Conservation (phyloP, 2,888 invertebrate genomes). For the Tuta absoluta region DNA sequence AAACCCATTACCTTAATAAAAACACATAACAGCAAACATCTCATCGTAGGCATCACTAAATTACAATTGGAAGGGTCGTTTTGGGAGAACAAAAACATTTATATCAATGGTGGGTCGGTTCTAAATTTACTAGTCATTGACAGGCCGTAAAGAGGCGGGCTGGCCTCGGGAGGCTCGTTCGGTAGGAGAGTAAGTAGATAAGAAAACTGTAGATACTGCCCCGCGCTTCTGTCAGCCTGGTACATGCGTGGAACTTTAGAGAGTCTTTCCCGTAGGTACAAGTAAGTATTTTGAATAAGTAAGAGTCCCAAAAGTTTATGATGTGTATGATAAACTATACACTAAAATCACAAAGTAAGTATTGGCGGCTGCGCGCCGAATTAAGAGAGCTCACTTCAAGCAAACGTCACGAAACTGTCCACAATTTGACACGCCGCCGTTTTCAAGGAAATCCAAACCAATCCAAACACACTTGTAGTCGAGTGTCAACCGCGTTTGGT, state of each 20-base stretch:
- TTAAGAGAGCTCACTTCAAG: no score
- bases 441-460: no score
- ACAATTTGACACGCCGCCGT: no score
- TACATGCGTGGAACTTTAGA: conserved; percentile 36
- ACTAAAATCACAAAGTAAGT: no score
- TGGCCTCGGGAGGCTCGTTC: conserved; percentile 70
- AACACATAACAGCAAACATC: conserved; percentile 42
- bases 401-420: no score
- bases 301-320: no score
- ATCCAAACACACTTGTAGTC: no score
- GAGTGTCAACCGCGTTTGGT: no score
- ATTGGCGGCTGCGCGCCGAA: no score
- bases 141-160: conserved; percentile 76
- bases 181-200: conserved; percentile 69
- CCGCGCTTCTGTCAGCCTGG: conserved; percentile 44
- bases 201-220: conserved; percentile 68
- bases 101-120: conserved; percentile 78
- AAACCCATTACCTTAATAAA: conserved; percentile 24
- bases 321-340: no score
- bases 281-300: neutral
- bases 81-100: conserved; percentile 81
- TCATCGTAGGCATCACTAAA: conserved; percentile 65
- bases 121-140: conserved; percentile 81
- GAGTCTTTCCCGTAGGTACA: conserved; percentile 43
- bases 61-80: conserved; percentile 77